Conservation (phyloP, 1,140 invertebrate species). For the Paraescarpia echinospica region DNA sequence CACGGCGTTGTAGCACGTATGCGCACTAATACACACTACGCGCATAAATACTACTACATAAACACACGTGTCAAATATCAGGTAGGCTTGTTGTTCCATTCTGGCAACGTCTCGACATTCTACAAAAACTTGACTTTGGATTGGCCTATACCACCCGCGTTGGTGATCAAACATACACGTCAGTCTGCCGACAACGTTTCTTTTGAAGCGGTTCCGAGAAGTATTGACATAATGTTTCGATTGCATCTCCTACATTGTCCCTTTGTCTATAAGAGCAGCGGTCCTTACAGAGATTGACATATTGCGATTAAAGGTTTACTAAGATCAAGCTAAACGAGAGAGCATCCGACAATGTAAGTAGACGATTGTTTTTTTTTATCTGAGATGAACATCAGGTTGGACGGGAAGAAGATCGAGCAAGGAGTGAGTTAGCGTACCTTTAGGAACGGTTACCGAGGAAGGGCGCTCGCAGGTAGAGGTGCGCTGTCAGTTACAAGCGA, state of each 20-base stretch:
- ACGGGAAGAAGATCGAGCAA: background rate
- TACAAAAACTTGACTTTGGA: background rate
- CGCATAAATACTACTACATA: background rate
- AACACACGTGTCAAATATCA: background rate
- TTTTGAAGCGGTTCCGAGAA: background rate
- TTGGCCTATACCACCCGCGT: background rate
- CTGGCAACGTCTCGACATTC: background rate
- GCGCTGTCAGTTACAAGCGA: no score
- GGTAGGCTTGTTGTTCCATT: background rate
- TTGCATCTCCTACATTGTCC: background rate
- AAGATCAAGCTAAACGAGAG: background rate
- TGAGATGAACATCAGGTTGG: background rate
- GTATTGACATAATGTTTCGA: background rate
- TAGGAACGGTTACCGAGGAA: no score
- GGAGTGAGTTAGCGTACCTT: background rate
- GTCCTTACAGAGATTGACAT: background rate
- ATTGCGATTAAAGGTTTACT: background rate
- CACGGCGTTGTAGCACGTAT: no score
- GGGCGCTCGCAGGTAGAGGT: no score
- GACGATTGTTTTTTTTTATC: background rate
- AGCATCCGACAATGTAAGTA: background rate
- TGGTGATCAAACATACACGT: background rate
- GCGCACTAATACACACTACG: background rate
- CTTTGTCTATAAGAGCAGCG: background rate
- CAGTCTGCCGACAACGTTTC: background rate